Evolutionary conservation across 2,888 invertebrate species (phyloP).

Genomic region (Epicampocera succincta): DNA sequence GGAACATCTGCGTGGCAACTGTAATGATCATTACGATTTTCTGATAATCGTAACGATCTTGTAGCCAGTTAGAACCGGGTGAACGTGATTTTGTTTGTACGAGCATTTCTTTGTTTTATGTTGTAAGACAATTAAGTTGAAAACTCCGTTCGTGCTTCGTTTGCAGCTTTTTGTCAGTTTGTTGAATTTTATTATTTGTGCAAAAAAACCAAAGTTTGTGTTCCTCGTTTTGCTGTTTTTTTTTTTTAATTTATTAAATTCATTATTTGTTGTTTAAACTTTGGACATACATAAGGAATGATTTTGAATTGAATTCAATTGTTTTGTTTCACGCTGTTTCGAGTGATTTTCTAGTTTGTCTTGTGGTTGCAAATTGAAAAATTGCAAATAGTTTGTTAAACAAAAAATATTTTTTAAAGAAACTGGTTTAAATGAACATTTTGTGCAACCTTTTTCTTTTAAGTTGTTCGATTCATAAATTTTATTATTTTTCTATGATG

Average conservation of each 20-base stretch:
- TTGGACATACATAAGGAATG: constrained; percentile 36
- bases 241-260: constrained; percentile 41
- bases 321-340: constrained; percentile 59
- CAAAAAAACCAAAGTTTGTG: too few species aligned
- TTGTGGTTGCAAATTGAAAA: neutral
- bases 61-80: constrained; percentile 6
- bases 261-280: constrained; percentile 32
- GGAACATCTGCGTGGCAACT: constrained; percentile 5
- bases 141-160: constrained; percentile 1
- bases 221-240: constrained; percentile 17
- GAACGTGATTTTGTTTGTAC: constrained; percentile 58
- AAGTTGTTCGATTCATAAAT: too few species aligned
- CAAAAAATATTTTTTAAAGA: neutral
- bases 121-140: constrained; percentile 32
- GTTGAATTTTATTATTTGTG: constrained; percentile 44
- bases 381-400: too few species aligned
- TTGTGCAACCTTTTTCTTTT: too few species aligned
- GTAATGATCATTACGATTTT: constrained; percentile 35
- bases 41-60: neutral
- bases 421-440: too few species aligned
- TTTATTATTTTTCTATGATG: too few species aligned
- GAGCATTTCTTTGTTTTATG: neutral
- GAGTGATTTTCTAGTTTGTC: constrained; percentile 1
- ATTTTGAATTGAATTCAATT: constrained; percentile 70
- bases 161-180: constrained; percentile 18